Evolutionary conservation across 2,113 vertebrate genomes (phyloP), one percentile per base, ranked within the genome.

Genomic region (Daubentonia madagascariensis): DNA sequence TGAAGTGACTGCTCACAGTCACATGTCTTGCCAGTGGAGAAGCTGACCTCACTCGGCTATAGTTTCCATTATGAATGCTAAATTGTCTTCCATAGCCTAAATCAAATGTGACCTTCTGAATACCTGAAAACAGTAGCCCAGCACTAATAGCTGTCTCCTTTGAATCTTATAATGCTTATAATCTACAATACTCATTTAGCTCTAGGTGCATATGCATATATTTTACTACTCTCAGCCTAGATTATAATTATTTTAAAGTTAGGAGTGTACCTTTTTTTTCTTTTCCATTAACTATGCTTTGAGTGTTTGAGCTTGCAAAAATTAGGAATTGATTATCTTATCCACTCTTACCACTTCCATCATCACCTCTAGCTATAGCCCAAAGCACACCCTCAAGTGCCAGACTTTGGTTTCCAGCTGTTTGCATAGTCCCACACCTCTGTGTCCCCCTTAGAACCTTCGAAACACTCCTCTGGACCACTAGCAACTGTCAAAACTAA

Each of bases 231-330:
- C 48, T 83, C 25, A 72, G 2, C 80, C 45, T 54, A 40, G 50
- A 17, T n/a, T 45, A 59, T 70, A 70, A 78, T 94, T 93, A 90
- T 63, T 81, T 96, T 67, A 70, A 75, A 92, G 30, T 84, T 90
- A 76, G 14, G 3, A 95, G 87, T 32, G 35, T 6, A 45, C 11
- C 3, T 8, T 35, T 68, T 50, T 50, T n/a, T 86, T 72, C 7
- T 59, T 68, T 37, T 63, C 43, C 52, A 73, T 37, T 61, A 50
- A 75, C 0, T 59, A 8, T 48, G n/a, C 12, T 93, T 80, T 90
- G 54, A 45, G 12, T 86, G 30, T 89, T 78, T 65, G 23, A 85
- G 37, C 48, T 43, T 89, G 17, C 37, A 2, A 65, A 94, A 80
- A 35, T 73, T 30, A 86, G 40, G 25, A 40, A 22, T 63, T 30